These are phyloP conservation scores for Ailurus styani DNA, from an alignment of 2,113 vertebrate genomes.

Conservation along the genomic window DNA sequence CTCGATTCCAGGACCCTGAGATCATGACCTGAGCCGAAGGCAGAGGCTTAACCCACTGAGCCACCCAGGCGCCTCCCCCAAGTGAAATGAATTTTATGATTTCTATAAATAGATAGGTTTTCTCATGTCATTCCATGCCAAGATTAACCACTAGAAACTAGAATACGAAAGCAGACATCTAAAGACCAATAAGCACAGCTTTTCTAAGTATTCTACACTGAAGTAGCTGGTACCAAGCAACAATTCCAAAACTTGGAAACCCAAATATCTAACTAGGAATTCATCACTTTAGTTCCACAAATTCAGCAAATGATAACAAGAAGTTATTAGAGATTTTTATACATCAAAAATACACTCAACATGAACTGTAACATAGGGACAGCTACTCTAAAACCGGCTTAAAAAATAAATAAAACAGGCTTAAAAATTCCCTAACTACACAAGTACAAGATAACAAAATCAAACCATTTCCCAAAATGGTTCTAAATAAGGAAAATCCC, in stretches of 20 bases:
- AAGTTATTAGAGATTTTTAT: neutral
- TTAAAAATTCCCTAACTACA: neutral
- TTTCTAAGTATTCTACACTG: neutral
- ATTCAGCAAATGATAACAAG: neutral
- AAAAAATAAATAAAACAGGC: neutral
- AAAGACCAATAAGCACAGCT: neutral
- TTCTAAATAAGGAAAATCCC: constrained; percentile 10
- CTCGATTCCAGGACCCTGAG: no score
- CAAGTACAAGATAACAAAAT: neutral
- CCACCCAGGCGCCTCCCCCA: no score
- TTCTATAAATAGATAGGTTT: neutral
- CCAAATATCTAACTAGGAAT: neutral
- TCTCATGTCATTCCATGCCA: neutral
- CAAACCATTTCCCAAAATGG: neutral
- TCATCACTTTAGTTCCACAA: neutral
- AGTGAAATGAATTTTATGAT: neutral
- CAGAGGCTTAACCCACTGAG: no score
- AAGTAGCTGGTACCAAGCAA: neutral
- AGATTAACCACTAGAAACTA: neutral
- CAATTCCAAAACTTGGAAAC: neutral
- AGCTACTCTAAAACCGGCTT: neutral
- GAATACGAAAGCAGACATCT: neutral
- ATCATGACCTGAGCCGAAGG: no score
- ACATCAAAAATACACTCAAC: neutral
- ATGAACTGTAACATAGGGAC: neutral